These are phyloP conservation scores for Bostrychus sinensis DNA, from an alignment of 2,113 vertebrate species.

Conservation along the genomic window DNA sequence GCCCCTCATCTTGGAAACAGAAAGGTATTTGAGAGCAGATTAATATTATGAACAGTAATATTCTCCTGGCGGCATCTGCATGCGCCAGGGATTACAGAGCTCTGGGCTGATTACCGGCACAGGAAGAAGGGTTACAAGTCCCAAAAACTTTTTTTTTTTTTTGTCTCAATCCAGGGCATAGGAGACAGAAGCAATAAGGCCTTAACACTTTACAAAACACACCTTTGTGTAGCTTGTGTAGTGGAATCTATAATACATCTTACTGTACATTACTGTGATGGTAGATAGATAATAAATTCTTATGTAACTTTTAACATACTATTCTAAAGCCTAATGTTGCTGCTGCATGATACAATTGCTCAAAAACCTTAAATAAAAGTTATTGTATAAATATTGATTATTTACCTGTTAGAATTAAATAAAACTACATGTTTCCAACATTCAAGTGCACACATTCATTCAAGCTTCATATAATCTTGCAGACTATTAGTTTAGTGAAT, in stretches of 20 bases:
- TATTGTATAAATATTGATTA: too few species aligned
- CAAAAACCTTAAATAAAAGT: too few species aligned
- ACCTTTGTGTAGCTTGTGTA: slow-evolving; percentile 9
- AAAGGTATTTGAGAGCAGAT: slow-evolving; percentile 84
- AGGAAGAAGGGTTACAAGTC: slow-evolving; percentile 80
- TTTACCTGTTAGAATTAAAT: too few species aligned
- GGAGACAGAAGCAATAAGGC: slow-evolving; percentile 40
- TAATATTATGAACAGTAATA: slow-evolving; percentile 91
- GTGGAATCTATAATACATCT: neutral
- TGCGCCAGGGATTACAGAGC: slow-evolving; percentile 86
- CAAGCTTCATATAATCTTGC: too few species aligned
- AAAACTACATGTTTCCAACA: too few species aligned
- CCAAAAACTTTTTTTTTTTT: slow-evolving; percentile 75
- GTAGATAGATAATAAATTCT: too few species aligned
- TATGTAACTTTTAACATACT: too few species aligned
- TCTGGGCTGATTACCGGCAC: slow-evolving; percentile 84
- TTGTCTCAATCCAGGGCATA: slow-evolving; percentile 71
- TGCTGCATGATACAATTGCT: too few species aligned
- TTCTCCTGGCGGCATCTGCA: slow-evolving; percentile 86
- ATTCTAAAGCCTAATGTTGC: too few species aligned
- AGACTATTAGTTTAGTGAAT: slow-evolving; percentile 58
- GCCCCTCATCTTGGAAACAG: slow-evolving; percentile 78
- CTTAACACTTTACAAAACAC: slow-evolving; percentile 32
- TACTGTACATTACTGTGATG: too few species aligned
- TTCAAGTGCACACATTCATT: too few species aligned